Evolutionary conservation across 2,888 invertebrate genomes (phyloP).

Genomic region (Drosophila greeni): DNA sequence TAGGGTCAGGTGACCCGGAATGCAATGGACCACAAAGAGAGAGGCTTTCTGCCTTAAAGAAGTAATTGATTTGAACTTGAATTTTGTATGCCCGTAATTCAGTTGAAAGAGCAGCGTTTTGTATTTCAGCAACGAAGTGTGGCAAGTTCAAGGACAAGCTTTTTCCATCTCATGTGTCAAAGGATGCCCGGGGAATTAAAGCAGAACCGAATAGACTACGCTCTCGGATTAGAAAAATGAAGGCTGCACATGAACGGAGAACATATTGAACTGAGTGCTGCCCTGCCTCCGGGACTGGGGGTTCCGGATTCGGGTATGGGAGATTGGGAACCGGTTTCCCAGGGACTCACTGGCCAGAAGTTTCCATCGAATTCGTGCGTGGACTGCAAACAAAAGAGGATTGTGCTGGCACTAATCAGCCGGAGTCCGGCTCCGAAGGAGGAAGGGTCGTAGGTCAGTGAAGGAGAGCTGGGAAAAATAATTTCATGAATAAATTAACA

Average conservation of each 20-base stretch:
- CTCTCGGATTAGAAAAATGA: slow-evolving; percentile 46
- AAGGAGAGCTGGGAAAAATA: slow-evolving; percentile 13
- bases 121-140: slow-evolving; percentile 22
- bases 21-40: neutral
- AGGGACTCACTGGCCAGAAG: slow-evolving; percentile 10
- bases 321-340: neutral
- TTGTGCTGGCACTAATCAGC: slow-evolving; percentile 34
- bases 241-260: slow-evolving; percentile 15
- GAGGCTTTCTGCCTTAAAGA: neutral
- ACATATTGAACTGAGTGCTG: slow-evolving; percentile 24
- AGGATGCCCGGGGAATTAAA: slow-evolving; percentile 53
- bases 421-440: neutral
- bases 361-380: slow-evolving; percentile 40
- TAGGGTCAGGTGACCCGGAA: slow-evolving; percentile 15
- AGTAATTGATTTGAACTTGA: slow-evolving; percentile 33
- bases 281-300: neutral
- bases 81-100: slow-evolving; percentile 15
- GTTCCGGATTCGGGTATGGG: slow-evolving; percentile 1
- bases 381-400: slow-evolving; percentile 44
- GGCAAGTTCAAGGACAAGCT: slow-evolving; percentile 38
- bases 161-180: slow-evolving; percentile 47
- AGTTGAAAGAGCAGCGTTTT: slow-evolving; percentile 10
- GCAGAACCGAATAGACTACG: slow-evolving; percentile 25
- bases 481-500: slow-evolving; percentile 67
- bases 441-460: slow-evolving; percentile 27